Base-by-base conservation (phyloP, 2,797 vertebrate species). In the Chelon labrosus region DNA sequence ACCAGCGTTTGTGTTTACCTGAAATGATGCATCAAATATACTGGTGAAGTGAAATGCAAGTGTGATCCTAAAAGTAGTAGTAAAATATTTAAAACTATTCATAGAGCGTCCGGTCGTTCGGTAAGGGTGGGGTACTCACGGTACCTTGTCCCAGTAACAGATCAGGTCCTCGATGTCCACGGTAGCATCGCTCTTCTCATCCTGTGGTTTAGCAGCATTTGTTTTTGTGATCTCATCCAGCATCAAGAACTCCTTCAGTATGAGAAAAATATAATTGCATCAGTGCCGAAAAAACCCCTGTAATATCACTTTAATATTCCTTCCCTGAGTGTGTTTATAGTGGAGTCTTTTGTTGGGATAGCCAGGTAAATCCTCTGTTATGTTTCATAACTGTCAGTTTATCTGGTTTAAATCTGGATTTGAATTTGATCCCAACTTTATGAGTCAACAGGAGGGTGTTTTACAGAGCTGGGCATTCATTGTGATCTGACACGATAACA, bases 61-160 rank as follows among this genome's bases (percentile, higher is more conserved):
- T 22, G 22, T 22, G 22, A 22, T 22, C 22, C 22, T 22, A 22
- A 22, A 22, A 22, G 22, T 22, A 3, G 3, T 22, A 22, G 1
- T 22, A 22, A 2, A 22, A 22, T 22, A 3, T 22, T 22, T 22
- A 22, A 22, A 22, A 22, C 22, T 22, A 22, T 22, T 22, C 22
- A 22, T 22, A 3, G 22, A 3, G 22, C 1, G 22, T 22, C 22
- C 22, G 22, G 22, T 22, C 22, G 1, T 22, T 22, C 22, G n/a
- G n/a, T n/a, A n/a, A 22, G 22, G 22, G 22, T 22, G 22, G 22
- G 22, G 22, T 22, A 5, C 31, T 31, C 31, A 31, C 31, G 4
- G 31, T 90, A 98, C 97, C 96, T 96, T 96, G 85, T 98, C 96
- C 97, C 93, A 94, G 85, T 91, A 94, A 84, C 93, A 93, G n/a